phyloP scores from a whole-genome alignment of 1,140 invertebrate genomes.

The Forficula auricularia region DNA sequence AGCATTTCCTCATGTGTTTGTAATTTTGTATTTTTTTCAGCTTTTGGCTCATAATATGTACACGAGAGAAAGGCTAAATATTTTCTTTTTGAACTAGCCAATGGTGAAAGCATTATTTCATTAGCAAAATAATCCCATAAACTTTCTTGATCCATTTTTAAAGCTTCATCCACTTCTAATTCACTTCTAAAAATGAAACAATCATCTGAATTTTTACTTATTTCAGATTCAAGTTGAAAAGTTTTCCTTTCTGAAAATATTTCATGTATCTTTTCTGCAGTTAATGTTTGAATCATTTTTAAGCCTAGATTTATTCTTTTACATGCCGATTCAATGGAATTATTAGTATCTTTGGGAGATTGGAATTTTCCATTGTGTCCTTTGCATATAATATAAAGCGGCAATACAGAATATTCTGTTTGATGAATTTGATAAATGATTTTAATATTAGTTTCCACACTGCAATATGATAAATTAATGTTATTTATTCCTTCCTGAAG shows the following conservation, averaged over 20 bases:
- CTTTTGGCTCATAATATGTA: constrained; percentile 49
- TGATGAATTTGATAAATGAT: constrained; percentile 1
- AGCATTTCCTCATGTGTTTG: constrained; percentile 54
- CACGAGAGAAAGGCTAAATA: constrained; percentile 79
- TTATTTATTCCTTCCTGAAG: constrained; percentile 3
- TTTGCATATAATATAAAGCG: constrained; percentile 55
- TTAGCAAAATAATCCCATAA: constrained; percentile 72
- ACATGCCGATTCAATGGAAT: constrained; percentile 53
- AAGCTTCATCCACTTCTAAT: constrained; percentile 48
- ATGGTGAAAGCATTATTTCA: constrained; percentile 47
- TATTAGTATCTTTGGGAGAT: constrained; percentile 46
- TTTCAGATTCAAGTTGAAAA: constrained; percentile 54
- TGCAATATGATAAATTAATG: constrained; percentile 7
- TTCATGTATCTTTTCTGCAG: constrained; percentile 73
- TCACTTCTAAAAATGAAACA: constrained; percentile 51
- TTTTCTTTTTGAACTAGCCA: constrained; percentile 50
- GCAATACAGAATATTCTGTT: constrained; percentile 30
- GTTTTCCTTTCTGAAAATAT: constrained; percentile 60
- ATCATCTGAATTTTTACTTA: constrained; percentile 29
- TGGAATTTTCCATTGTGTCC: constrained; percentile 65
- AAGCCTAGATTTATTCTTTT: constrained; percentile 58
- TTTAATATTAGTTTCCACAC: background rate
- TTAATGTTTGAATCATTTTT: constrained; percentile 66
- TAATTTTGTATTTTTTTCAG: constrained; percentile 18
- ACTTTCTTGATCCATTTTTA: constrained; percentile 54